Evolutionary conservation across 2,888 invertebrate species (phyloP), one percentile per base, ranked within the genome.

Genomic region (Leistus spinibarbis): DNA sequence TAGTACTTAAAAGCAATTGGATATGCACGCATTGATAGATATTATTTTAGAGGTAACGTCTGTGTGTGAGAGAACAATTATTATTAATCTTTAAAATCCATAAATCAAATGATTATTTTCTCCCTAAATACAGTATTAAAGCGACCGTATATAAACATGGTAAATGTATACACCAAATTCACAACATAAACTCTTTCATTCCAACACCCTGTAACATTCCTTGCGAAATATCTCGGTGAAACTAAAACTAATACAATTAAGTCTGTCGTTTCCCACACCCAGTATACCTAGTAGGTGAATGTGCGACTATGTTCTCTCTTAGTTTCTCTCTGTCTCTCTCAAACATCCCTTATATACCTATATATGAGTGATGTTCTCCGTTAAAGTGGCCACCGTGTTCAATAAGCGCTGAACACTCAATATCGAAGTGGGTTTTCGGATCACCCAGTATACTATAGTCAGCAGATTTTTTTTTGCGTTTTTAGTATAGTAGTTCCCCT

Each of bases 351-450:
- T 19, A 22, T 60, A 73, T 73, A 67, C 40, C 40, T 10, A 20
- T 19, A 22, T 60, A 73, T 73, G 73, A 73, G 66, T 67, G 73
- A 73, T 73, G 67, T 67, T 53, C 66, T 54, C 40, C 60, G 67
- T 67, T 62, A 73, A 73, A 73, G 73, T 73, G 73, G 67, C 24
- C 68, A 68, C 54, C 62, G 67, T 73, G 73, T 24, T 73, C 67
- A 40, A 73, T 73, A 73, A 73, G 67, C 73, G 73, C 73, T 73
- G 73, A 73, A 53, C 73, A 73, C 73, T 73, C 73, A 73, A 66
- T 73, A 73, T 73, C 66, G 53, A 67, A 73, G 71, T 64, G 64
- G 64, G 22, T 22, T 54, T 19, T 60, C 19, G 19, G 60, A 22
- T 22, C 60, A 22, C 40, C 40, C 60, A 60, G n/a, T 13, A 17